A percentile compares a stretch with the other conserved stretches of the same genome.
Evolutionary conservation across 2,797 vertebrate genomes (phyloP).

Genomic region (Gymnopithys bicolor): DNA sequence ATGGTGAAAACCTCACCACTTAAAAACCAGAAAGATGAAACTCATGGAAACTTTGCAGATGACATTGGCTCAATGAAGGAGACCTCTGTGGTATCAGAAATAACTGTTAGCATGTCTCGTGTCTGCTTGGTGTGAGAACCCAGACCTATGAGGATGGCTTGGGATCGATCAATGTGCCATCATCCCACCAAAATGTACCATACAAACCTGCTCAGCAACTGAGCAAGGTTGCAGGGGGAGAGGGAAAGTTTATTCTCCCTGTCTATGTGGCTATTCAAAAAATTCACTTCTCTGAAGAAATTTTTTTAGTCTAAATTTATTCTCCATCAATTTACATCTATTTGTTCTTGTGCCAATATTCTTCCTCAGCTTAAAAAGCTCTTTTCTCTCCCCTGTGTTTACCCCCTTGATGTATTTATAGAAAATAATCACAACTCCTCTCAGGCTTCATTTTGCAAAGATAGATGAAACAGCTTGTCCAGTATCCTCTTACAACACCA

Average conservation of each 20-base stretch:
- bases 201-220: not conserved
- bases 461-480: not conserved
- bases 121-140: not conserved
- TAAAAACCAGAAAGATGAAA: not conserved
- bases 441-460: conserved; percentile 15
- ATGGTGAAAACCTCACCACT: not conserved
- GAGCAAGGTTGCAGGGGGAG: not conserved
- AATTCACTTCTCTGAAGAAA: not conserved
- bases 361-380: conserved; percentile 46
- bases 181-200: not conserved
- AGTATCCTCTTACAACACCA: not conserved
- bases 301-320: conserved; percentile 5
- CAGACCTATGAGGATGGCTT: not conserved
- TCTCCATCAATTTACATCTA: conserved; percentile 43
- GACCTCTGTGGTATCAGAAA: not conserved
- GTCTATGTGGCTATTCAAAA: not conserved
- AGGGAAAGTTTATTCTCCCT: not conserved
- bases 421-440: conserved; percentile 47
- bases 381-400: conserved; percentile 52
- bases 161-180: not conserved
- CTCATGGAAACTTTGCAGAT: not conserved
- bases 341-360: conserved; percentile 59
- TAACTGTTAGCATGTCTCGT: not conserved
- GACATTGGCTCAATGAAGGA: not conserved
- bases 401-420: conserved; percentile 64